A percentile compares a stretch with the other conserved stretches of the same genome.
phyloP scores from a whole-genome alignment of 2,113 vertebrate genomes.

The Symphodus melops region DNA sequence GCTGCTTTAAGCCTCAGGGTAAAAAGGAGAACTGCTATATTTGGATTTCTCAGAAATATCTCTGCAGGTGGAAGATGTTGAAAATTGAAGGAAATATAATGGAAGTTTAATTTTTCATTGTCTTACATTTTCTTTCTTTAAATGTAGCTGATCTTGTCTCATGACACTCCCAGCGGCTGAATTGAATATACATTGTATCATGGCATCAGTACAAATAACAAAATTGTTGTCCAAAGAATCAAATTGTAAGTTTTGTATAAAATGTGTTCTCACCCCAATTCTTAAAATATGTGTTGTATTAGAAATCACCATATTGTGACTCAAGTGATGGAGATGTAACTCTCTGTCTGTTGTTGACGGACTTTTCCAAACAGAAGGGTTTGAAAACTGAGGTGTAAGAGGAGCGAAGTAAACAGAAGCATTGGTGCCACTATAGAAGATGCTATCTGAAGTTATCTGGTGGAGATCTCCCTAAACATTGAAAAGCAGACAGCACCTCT shows the following conservation, averaged over 20 bases:
- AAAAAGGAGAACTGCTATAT: conserved; percentile 64
- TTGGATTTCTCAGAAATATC: conserved; percentile 54
- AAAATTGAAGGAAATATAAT: conserved; percentile 46
- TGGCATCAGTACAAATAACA: no score
- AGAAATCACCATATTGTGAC: neutral
- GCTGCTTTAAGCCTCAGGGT: conserved; percentile 28
- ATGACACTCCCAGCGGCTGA: no score
- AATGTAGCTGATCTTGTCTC: no score
- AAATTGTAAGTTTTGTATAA: no score
- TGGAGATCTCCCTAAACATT: conserved; percentile 58
- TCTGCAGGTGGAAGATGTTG: conserved; percentile 54
- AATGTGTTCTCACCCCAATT: neutral
- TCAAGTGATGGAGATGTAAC: neutral
- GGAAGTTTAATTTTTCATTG: neutral
- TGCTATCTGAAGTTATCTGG: conserved; percentile 61
- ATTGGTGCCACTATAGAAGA: conserved; percentile 45
- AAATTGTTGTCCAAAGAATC: no score
- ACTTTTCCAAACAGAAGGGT: neutral
- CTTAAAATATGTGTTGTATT: neutral
- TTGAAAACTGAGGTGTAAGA: conserved; percentile 22
- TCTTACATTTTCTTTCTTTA: no score
- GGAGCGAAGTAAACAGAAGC: conserved; percentile 21
- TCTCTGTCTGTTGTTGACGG: conserved; percentile 5
- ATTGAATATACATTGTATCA: no score
- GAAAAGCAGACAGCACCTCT: conserved; percentile 61